Evolutionary conservation across 2,113 vertebrate species (phyloP).

Genomic region (Elgaria multicarinata): DNA sequence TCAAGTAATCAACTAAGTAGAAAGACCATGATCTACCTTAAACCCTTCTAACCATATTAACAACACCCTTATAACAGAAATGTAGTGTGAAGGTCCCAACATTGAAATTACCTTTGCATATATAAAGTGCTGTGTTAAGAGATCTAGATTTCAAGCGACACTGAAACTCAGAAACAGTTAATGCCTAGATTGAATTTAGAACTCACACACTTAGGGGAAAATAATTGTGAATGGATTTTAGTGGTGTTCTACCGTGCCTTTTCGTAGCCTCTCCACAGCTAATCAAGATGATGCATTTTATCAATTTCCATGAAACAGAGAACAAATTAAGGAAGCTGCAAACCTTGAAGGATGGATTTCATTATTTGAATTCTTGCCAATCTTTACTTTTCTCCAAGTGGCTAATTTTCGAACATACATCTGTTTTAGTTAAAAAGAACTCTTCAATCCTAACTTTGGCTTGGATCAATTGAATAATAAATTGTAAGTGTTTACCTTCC

Average conservation of each 20-base stretch:
- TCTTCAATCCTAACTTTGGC: background rate
- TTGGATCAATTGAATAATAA: background rate
- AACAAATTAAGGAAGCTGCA: background rate
- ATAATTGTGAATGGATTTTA: background rate
- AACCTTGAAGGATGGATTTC: background rate
- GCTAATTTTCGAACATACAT: background rate
- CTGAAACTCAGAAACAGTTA: background rate
- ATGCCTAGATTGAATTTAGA: background rate
- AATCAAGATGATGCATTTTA: background rate
- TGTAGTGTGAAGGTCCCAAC: background rate
- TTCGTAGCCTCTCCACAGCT: background rate
- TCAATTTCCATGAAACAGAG: background rate
- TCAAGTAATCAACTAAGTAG: background rate
- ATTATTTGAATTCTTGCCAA: background rate
- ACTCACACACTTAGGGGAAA: background rate
- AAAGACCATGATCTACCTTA: background rate
- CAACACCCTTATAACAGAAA: background rate
- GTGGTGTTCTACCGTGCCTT: background rate
- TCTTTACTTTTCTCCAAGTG: background rate
- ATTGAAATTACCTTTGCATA: constrained; percentile 44
- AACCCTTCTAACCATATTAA: background rate
- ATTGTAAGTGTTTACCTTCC: background rate
- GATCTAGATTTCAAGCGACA: constrained; percentile 2
- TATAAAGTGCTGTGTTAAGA: constrained; percentile 58
- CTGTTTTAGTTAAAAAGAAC: background rate